Evolutionary conservation across 2,797 vertebrate species (phyloP).

Genomic region (Periparus ater): DNA sequence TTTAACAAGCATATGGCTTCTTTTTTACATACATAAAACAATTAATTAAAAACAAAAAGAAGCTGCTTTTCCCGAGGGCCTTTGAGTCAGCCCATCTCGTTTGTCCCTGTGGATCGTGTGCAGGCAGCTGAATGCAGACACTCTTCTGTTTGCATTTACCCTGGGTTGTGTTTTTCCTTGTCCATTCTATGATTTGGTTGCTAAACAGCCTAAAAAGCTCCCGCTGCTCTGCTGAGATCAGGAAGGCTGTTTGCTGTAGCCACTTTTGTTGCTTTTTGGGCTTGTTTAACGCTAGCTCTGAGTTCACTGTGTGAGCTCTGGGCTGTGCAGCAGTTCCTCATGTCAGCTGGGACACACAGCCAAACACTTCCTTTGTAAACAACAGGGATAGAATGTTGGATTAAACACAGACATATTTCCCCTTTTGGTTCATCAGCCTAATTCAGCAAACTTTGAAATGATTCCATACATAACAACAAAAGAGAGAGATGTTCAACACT

Average conservation of each 20-base stretch:
- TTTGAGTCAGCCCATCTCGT: slow-evolving; percentile 12
- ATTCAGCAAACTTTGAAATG: not conserved
- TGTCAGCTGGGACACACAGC: not conserved
- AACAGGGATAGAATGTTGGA: not conserved
- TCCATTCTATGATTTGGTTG: not conserved
- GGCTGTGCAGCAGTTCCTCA: not conserved
- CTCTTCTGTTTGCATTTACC: not conserved
- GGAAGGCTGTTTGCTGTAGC: not conserved
- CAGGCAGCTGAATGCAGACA: not conserved
- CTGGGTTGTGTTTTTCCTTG: not conserved
- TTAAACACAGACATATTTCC: not conserved
- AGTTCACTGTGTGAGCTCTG: not conserved
- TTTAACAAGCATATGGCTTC: slow-evolving; percentile 16
- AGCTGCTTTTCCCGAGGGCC: not conserved
- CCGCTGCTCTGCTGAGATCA: not conserved
- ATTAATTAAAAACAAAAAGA: slow-evolving; percentile 1
- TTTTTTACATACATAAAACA: slow-evolving; percentile 16
- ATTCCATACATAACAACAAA: not conserved
- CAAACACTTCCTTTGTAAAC: not conserved
- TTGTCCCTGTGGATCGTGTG: not conserved
- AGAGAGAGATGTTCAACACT: not conserved
- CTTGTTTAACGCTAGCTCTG: not conserved
- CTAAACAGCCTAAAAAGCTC: not conserved
- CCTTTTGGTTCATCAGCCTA: not conserved
- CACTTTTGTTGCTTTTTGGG: not conserved